Conservation (phyloP, 2,888 invertebrate species). For the Tubulanus polymorphus region DNA sequence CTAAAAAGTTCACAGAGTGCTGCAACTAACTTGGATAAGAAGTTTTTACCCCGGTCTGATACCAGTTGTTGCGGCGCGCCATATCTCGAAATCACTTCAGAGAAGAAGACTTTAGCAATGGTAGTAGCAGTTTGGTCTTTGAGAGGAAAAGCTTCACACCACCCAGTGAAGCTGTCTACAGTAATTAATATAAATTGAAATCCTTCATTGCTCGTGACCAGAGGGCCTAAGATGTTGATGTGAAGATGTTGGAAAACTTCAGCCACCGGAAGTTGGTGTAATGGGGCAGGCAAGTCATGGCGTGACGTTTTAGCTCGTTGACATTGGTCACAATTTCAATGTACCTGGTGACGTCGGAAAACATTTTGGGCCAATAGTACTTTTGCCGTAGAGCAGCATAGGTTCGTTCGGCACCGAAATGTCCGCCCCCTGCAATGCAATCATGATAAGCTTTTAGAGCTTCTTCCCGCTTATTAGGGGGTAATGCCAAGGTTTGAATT, state of each 20-base stretch:
- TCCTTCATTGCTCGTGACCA: background rate
- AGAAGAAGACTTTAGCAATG: slow-evolving; percentile 6
- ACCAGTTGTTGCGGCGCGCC: slow-evolving; percentile 10
- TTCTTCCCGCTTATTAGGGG: slow-evolving; percentile 1
- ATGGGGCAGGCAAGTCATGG: slow-evolving; percentile 4
- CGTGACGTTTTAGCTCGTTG: slow-evolving; percentile 13
- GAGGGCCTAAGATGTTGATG: background rate
- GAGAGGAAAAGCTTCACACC: slow-evolving; percentile 19
- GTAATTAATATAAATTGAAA: slow-evolving; percentile 7
- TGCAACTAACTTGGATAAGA: slow-evolving; percentile 10
- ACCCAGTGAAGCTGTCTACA: slow-evolving; percentile 14
- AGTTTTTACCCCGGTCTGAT: slow-evolving; percentile 10
- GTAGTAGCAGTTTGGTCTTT: slow-evolving; percentile 7
- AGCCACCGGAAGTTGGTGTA: background rate
- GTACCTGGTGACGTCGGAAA: slow-evolving; percentile 15
- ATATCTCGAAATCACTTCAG: slow-evolving; percentile 13
- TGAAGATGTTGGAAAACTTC: background rate
- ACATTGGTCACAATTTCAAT: slow-evolving; percentile 17
- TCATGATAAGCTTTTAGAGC: slow-evolving; percentile 12
- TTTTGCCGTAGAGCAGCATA: slow-evolving; percentile 12
- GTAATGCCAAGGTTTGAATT: slow-evolving; percentile 15
- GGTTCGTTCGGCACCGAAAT: slow-evolving; percentile 13
- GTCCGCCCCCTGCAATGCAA: slow-evolving; percentile 13
- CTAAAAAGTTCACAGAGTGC: slow-evolving; percentile 16
- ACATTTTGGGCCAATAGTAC: slow-evolving; percentile 21